Conservation (phyloP, 1,140 invertebrate species). For the Drosophila kanapiae region DNA sequence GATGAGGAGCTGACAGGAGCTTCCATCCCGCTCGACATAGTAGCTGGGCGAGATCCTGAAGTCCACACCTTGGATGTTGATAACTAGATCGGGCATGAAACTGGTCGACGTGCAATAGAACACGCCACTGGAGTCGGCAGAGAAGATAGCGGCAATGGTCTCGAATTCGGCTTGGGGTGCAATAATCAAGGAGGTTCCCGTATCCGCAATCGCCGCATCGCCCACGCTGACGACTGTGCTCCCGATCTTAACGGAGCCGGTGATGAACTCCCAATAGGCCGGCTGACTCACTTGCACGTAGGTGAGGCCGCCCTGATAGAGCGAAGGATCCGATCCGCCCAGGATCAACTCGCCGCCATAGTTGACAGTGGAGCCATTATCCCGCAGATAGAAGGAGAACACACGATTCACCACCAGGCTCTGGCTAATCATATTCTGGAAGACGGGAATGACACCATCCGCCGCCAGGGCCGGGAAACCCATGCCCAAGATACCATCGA, state of each 20-base stretch:
- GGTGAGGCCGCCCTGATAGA: constrained; percentile 95
- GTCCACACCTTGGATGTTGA: constrained; percentile 47
- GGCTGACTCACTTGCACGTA: constrained; percentile 93
- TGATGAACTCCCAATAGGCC: constrained; percentile 98
- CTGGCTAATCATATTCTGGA: constrained; percentile 97
- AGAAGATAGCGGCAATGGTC: constrained; percentile 2
- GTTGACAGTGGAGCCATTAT: constrained; percentile 89
- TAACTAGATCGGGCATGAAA: constrained; percentile 40
- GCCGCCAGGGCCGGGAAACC: constrained; percentile 95
- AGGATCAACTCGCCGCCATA: constrained; percentile 96
- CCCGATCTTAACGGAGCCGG: constrained; percentile 91
- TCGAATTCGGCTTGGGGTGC: constrained; percentile 86
- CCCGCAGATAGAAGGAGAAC: constrained; percentile 95
- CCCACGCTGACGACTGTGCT: constrained; percentile 85
- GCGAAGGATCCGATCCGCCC: constrained; percentile 95
- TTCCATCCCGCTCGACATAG: constrained; percentile 42
- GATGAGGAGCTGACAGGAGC: constrained; percentile 52
- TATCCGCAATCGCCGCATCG: constrained; percentile 91
- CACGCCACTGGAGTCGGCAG: constrained; percentile 25
- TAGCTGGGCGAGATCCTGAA: constrained; percentile 50
- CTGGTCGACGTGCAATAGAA: constrained; percentile 40
- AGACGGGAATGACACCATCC: constrained; percentile 95
- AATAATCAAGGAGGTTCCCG: constrained; percentile 91
- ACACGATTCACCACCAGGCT: constrained; percentile 90
- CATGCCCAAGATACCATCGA: constrained; percentile 98